A percentile compares a stretch with the other conserved stretches of the same genome.
Conservation (phyloP, 2,888 invertebrate genomes). For the Cryptus armator region DNA sequence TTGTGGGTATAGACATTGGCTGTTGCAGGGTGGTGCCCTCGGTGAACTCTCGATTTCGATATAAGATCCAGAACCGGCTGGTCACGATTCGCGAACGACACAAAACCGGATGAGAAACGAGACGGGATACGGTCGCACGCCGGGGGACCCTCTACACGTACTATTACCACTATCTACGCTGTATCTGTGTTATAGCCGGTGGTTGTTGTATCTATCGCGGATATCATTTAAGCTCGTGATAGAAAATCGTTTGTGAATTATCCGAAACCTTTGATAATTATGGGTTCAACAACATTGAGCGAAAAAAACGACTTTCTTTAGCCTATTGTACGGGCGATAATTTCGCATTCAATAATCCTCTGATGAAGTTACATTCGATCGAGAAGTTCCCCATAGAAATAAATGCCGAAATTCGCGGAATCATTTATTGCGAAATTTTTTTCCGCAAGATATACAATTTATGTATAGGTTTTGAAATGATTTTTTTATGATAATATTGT, state of each 20-base stretch:
- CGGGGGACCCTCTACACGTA: conserved; percentile 43
- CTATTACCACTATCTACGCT: conserved; percentile 15
- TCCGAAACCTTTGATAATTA: not conserved
- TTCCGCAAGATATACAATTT: no score
- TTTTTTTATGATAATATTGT: no score
- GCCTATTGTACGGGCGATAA: no score
- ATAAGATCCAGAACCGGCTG: conserved; percentile 67
- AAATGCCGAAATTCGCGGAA: no score
- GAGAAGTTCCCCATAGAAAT: no score
- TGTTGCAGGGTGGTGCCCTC: conserved; percentile 58
- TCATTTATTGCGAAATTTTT: no score
- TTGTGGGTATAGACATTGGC: conserved; percentile 13
- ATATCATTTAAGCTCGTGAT: not conserved
- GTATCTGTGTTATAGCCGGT: not conserved
- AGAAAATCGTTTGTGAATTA: not conserved
- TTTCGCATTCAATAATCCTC: no score
- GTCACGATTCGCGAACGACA: conserved; percentile 67
- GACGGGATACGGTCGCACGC: conserved; percentile 68
- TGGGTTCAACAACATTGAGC: not conserved
- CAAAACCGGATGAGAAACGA: conserved; percentile 69
- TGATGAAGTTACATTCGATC: no score
- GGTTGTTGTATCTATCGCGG: not conserved
- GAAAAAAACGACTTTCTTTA: no score
- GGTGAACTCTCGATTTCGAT: conserved; percentile 69
- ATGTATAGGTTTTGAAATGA: no score